These are phyloP conservation scores for Bombus ignitus DNA, from an alignment of 1,140 invertebrate species.

Conservation along the genomic window DNA sequence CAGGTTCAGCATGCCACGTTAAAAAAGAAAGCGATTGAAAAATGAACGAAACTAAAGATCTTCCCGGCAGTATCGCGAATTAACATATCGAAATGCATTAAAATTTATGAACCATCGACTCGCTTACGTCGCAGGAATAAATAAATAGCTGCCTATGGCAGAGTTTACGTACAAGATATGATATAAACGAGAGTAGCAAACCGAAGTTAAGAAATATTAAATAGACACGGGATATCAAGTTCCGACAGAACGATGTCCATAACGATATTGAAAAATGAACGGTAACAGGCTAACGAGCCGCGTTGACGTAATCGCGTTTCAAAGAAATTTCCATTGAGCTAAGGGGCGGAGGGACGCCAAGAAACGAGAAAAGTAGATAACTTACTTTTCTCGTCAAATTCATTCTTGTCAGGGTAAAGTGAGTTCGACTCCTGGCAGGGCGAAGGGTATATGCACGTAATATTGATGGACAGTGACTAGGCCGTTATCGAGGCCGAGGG, in stretches of 20 bases:
- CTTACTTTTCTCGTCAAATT: slow-evolving; percentile 66
- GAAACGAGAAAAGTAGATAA: slow-evolving; percentile 64
- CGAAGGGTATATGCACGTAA: slow-evolving; percentile 57
- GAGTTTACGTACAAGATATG: too few relatives aligned
- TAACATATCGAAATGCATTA: neutral
- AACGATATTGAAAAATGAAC: slow-evolving; percentile 57
- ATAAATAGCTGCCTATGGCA: too few relatives aligned
- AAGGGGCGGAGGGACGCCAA: slow-evolving; percentile 14
- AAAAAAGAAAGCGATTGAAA: neutral
- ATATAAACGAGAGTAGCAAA: too few relatives aligned
- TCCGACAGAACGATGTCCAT: slow-evolving; percentile 6
- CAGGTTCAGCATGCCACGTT: too few relatives aligned
- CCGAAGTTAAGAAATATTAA: neutral
- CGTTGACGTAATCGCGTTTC: slow-evolving; percentile 61
- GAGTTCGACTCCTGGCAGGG: slow-evolving; percentile 56
- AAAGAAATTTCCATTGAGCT: slow-evolving; percentile 56
- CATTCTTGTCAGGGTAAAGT: slow-evolving; percentile 60
- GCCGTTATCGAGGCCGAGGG: slow-evolving; percentile 65
- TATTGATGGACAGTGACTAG: slow-evolving; percentile 78
- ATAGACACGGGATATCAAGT: neutral
- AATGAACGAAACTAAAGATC: neutral
- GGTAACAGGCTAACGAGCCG: slow-evolving; percentile 55
- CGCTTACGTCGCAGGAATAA: neutral
- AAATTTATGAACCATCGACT: neutral
- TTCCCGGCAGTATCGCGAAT: neutral